Evolutionary conservation across 1,140 invertebrate genomes (phyloP).

Genomic region (Bombus terrestris): DNA sequence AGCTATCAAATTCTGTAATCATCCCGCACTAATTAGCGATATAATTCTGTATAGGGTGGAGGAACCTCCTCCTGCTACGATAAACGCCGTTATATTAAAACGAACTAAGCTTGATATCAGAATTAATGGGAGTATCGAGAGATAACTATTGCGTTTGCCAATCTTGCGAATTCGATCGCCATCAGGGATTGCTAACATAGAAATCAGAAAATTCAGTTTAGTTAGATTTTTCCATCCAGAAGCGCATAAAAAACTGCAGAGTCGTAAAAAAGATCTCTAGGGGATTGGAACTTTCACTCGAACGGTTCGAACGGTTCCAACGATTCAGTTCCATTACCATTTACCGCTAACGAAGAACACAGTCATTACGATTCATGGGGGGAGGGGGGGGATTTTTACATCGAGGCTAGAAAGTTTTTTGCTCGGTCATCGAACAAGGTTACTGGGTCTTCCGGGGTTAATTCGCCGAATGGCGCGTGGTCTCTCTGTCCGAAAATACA

Average conservation of each 20-base stretch:
- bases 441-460: constrained; percentile 9
- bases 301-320: neutral
- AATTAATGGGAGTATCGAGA: neutral
- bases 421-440: constrained; percentile 14
- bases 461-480: neutral
- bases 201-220: neutral
- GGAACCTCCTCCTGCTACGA: neutral
- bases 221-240: neutral
- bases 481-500: constrained; percentile 6
- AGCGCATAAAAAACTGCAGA: neutral
- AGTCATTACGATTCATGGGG: neutral
- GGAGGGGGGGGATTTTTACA: no score
- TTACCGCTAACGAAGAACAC: neutral
- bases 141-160: neutral
- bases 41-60: neutral
- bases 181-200: neutral
- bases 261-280: neutral
- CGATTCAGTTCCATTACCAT: neutral
- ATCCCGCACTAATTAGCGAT: neutral
- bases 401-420: neutral
- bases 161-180: neutral
- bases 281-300: neutral
- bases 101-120: neutral
- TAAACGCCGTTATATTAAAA: neutral
- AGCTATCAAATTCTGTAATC: constrained; percentile 14